Conservation (phyloP, 2,113 vertebrate genomes). For the Octodon degus region DNA sequence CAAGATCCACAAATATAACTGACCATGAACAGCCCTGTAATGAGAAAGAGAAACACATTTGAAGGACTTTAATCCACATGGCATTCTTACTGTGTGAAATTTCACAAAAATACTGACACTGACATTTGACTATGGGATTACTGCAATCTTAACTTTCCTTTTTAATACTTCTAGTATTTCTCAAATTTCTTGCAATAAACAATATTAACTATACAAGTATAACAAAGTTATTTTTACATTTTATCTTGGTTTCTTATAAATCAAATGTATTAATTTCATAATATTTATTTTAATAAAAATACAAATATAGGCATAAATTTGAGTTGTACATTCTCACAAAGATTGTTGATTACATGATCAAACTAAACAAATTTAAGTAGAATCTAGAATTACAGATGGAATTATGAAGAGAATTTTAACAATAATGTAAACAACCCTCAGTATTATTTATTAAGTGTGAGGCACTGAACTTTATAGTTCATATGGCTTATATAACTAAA, state of each 20-base stretch:
- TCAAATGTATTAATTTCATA: conserved; percentile 15
- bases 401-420: neutral
- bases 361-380: conserved; percentile 26
- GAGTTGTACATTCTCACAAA: conserved; percentile 38
- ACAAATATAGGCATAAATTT: conserved; percentile 22
- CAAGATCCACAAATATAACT: conserved; percentile 99
- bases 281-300: conserved; percentile 49
- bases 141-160: neutral
- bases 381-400: conserved; percentile 35
- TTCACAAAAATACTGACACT: neutral
- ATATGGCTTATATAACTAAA: neutral
- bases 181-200: neutral
- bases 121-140: neutral
- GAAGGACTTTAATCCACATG: neutral
- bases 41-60: conserved; percentile 57
- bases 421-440: neutral
- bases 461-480: neutral
- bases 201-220: neutral
- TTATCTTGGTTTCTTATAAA: conserved; percentile 35
- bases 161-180: neutral
- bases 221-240: neutral
- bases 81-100: neutral
- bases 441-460: neutral
- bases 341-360: conserved; percentile 21
- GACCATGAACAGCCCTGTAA: conserved; percentile 98